A percentile compares a stretch with the other conserved stretches of the same genome.
Conservation (phyloP, 2,797 vertebrate genomes). For the Mormyrus hasselquistii region DNA sequence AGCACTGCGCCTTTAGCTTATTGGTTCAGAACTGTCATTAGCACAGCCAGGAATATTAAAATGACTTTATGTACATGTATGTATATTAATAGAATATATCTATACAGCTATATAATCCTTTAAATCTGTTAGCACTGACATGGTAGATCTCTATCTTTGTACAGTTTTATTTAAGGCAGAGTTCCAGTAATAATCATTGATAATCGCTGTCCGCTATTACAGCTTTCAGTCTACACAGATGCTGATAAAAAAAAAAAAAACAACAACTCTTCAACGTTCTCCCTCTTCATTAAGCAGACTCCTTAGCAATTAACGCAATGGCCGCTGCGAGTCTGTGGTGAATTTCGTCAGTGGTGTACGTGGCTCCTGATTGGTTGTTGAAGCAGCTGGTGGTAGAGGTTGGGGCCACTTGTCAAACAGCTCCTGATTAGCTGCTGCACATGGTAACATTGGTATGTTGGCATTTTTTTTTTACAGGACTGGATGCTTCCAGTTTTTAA, state of each 20-base stretch:
- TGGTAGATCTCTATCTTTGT: conserved; percentile 58
- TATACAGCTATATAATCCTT: conserved; percentile 58
- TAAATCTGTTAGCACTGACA: conserved; percentile 62
- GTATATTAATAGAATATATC: conserved; percentile 63
- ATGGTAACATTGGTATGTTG: conserved; percentile 58
- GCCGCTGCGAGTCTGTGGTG: conserved; percentile 57
- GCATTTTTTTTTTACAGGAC: conserved; percentile 43
- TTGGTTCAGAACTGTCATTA: conserved; percentile 53
- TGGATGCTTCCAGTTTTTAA: conserved; percentile 63
- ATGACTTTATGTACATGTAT: conserved; percentile 85
- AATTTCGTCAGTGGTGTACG: conserved; percentile 40
- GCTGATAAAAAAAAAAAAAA: conserved; percentile 54
- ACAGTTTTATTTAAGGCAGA: conserved; percentile 79
- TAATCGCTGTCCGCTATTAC: conserved; percentile 56
- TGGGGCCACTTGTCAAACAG: conserved; percentile 1
- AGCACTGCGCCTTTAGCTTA: conserved; percentile 51
- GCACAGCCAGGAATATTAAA: conserved; percentile 73
- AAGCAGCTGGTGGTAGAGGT: conserved; percentile 22
- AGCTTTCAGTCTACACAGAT: conserved; percentile 60
- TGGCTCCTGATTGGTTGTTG: neutral
- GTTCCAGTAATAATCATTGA: conserved; percentile 69
- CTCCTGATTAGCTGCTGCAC: neutral
- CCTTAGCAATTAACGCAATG: conserved; percentile 28
- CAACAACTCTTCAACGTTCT: conserved; percentile 58
- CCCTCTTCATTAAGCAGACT: neutral